phyloP scores from a whole-genome alignment of 2,888 invertebrate genomes.

The Phortica okadai region DNA sequence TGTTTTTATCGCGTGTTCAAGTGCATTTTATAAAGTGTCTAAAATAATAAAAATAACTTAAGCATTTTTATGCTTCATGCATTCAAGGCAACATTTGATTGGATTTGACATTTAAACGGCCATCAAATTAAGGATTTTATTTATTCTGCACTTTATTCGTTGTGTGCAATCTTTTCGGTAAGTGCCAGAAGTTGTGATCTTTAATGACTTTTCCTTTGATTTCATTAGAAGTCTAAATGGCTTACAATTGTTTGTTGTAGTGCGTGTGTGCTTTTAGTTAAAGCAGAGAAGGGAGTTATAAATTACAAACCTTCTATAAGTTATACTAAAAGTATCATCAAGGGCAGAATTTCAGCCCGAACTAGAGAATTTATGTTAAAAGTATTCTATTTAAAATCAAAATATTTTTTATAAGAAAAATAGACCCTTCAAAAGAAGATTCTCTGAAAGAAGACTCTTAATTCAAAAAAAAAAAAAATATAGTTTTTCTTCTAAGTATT shows the following conservation, averaged over 20 bases:
- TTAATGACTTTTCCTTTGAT: neutral
- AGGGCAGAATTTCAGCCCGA: too few species aligned
- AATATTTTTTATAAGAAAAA: too few species aligned
- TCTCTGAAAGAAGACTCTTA: too few species aligned
- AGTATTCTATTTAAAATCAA: too few species aligned
- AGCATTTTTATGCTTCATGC: slow-evolving; percentile 15
- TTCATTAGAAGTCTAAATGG: neutral
- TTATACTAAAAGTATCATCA: too few species aligned
- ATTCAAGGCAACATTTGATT: slow-evolving; percentile 8
- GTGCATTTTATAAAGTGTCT: slow-evolving; percentile 34
- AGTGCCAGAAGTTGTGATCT: neutral
- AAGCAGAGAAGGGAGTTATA: too few species aligned
- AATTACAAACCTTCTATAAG: too few species aligned
- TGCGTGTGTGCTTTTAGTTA: too few species aligned
- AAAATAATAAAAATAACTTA: slow-evolving; percentile 29
- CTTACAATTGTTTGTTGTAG: neutral
- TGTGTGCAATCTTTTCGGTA: neutral
- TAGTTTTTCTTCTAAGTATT: too few species aligned
- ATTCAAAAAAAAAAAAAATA: too few species aligned
- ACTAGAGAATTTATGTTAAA: too few species aligned
- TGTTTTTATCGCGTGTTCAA: slow-evolving; percentile 29
- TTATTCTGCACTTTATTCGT: neutral
- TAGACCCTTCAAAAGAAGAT: too few species aligned
- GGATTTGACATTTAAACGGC: slow-evolving; percentile 16
- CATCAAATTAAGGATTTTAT: slow-evolving; percentile 28